Base-by-base conservation (phyloP, 2,888 invertebrate genomes). In the Silvanus unidentatus region DNA sequence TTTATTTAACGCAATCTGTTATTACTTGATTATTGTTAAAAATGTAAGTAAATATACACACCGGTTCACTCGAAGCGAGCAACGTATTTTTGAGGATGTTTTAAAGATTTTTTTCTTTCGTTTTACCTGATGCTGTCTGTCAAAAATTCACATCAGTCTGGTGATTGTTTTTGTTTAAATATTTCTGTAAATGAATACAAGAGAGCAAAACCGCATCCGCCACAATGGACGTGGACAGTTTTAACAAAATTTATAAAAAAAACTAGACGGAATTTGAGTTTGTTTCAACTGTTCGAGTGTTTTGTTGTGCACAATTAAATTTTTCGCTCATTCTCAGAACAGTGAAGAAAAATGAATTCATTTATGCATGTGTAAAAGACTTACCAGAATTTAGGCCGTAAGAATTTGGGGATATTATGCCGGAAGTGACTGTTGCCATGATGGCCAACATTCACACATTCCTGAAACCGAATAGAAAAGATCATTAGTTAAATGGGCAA, bases 361-460 rank as follows among this genome's bases (percentile, higher is more conserved):
- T 22, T 22, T 22, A 22, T 34, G 5, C 4, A 34, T 34, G 10
- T 5, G 3, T 34, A 34, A 6, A 34, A 37, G 3, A 48, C 51
- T 63, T 60, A 71, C 71, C 71, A 58, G 68, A 52, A 59, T 60
- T 70, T 58, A 72, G 58, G 58, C 69, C 71, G 63, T 71, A 72
- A 40, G 71, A 70, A 61, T 72, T 72, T 53, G 72, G 71, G 45
- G 71, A 72, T 45, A 72, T 62, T 52, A 72, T 66, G 54, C 71
- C 72, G 54, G 71, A 66, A 47, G 71, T 71, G 54, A 72, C 69
- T 49, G 72, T 70, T 59, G 72, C 70, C 72, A 72, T 72, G 52
- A 65, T 62, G 45, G 64, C 62, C 67, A 70, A 63, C 68, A 69
- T 67, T 47, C 44, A 45, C 48, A 50, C 70, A 71, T 69, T 63